Percentiles rank a stretch among this genome's conserved stretches.
Evolutionary conservation across 92 coral and sea anemone species (phyloP).

Genomic region (Porites rus): DNA sequence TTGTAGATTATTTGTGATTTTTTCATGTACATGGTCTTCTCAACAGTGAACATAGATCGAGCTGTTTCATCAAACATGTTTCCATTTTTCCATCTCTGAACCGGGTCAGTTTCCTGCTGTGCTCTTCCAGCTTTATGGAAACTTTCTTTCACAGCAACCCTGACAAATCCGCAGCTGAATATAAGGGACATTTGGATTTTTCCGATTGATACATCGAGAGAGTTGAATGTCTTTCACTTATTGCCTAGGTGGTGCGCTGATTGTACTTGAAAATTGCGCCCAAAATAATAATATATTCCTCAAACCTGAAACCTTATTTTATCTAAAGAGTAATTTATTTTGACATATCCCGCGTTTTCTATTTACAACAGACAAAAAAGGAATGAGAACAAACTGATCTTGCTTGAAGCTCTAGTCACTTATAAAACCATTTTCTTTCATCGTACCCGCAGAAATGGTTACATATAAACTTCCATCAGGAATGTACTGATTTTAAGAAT

Average conservation of each 20-base stretch:
- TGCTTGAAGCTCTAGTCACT: background rate
- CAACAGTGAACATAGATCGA: background rate
- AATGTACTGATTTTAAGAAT: too few relatives aligned
- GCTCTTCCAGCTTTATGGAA: conserved; percentile 18
- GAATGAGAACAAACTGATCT: background rate
- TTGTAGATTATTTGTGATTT: conserved; percentile 19
- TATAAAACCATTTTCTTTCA: too few relatives aligned
- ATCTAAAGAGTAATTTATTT: conserved; percentile 21
- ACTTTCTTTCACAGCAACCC: conserved; percentile 21
- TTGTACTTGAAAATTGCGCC: conserved; percentile 19
- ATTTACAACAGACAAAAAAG: background rate
- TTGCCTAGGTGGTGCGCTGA: background rate
- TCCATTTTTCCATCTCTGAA: conserved; percentile 22
- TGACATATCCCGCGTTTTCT: conserved; percentile 1
- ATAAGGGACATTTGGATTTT: background rate
- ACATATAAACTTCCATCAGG: too few relatives aligned
- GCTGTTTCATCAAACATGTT: conserved; percentile 15
- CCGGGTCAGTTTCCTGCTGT: background rate
- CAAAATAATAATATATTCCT: conserved; percentile 20
- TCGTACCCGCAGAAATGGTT: too few relatives aligned
- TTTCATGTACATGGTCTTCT: conserved; percentile 9
- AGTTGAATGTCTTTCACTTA: background rate
- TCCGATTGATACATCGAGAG: background rate
- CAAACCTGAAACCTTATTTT: conserved; percentile 2
- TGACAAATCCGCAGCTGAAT: conserved; percentile 8